Evolutionary conservation across 2,888 invertebrate species (phyloP).

Genomic region (Napeogenes inachia): DNA sequence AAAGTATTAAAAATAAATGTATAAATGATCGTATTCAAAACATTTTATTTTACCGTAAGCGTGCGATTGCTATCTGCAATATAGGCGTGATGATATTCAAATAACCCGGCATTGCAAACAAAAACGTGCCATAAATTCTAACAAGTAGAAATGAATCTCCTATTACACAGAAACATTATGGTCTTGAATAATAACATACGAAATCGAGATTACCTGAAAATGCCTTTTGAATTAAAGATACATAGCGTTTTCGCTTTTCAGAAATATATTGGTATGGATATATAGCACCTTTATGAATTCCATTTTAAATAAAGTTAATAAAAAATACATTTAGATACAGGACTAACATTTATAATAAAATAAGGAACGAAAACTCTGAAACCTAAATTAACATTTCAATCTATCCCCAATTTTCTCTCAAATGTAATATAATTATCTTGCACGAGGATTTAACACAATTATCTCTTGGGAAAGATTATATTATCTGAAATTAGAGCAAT

Average conservation of each 20-base stretch:
- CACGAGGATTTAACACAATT: not conserved
- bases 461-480: not conserved
- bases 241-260: not conserved
- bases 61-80: constrained; percentile 2
- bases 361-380: not conserved
- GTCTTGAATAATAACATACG: constrained; percentile 18
- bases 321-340: not conserved
- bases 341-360: not conserved
- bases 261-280: too few relatives aligned
- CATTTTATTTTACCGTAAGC: constrained; percentile 1
- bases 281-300: too few relatives aligned
- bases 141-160: constrained; percentile 1
- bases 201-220: constrained; percentile 18
- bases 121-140: not conserved
- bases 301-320: not conserved
- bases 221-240: constrained; percentile 21
- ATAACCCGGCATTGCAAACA: not conserved
- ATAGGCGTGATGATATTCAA: not conserved
- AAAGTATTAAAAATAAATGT: not conserved
- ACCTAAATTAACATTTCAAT: constrained; percentile 2
- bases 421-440: not conserved
- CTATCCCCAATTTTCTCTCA: not conserved
- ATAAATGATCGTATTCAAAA: constrained; percentile 1
- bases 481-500: not conserved
- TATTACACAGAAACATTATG: not conserved